phyloP scores from a whole-genome alignment of 2,113 vertebrate species.

The Hemiscyllium ocellatum region DNA sequence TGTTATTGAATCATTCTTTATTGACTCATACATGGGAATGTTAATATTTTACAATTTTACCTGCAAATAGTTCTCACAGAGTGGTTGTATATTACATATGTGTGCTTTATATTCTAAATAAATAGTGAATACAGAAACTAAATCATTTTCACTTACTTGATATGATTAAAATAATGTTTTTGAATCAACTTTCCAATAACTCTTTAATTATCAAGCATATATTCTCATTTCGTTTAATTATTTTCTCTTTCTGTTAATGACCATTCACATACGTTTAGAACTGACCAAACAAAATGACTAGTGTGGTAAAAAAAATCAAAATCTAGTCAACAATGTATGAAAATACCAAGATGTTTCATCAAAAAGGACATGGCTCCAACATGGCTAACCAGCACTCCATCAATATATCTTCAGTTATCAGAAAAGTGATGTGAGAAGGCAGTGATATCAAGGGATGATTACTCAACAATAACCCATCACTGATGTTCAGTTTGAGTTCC shows the following conservation, averaged over 20 bases:
- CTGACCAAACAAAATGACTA: not conserved
- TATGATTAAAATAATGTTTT: not conserved
- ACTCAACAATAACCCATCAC: not conserved
- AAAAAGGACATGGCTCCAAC: not conserved
- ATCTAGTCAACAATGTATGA: not conserved
- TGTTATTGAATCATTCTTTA: constrained; percentile 12
- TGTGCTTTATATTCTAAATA: not conserved
- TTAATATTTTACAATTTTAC: not conserved
- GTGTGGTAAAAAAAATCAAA: not conserved
- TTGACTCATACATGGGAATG: not conserved
- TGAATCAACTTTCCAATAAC: not conserved
- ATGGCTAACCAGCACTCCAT: not conserved
- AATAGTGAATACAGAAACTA: not conserved
- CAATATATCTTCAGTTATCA: not conserved
- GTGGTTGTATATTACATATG: not conserved
- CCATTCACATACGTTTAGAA: not conserved
- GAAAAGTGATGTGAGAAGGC: not conserved
- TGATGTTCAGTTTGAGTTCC: not conserved
- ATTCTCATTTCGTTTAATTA: not conserved
- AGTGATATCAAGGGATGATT: not conserved
- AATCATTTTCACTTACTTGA: not conserved
- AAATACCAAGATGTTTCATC: not conserved
- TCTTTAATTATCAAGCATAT: not conserved
- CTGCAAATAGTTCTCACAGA: not conserved
- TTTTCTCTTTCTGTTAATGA: not conserved